phyloP scores from a whole-genome alignment of 1,140 invertebrate species.

The Arctopsyche grandis region DNA sequence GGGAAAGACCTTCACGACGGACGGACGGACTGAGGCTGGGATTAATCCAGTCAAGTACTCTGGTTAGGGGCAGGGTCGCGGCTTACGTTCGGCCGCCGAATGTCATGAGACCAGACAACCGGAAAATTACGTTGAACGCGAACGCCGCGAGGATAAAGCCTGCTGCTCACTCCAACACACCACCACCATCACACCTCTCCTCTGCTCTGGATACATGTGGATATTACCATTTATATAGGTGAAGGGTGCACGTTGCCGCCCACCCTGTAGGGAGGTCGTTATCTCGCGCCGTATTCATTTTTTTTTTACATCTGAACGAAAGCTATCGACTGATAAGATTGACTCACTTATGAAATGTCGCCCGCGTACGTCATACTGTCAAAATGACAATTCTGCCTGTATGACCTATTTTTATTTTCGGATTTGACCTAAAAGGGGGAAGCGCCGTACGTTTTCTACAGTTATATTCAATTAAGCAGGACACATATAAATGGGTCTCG shows the following conservation, averaged over 20 bases:
- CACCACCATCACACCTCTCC: neutral
- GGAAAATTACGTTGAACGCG: constrained; percentile 55
- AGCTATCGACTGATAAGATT: constrained; percentile 31
- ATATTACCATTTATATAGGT: constrained; percentile 55
- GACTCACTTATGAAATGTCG: neutral
- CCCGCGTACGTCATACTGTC: neutral
- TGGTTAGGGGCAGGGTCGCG: constrained; percentile 25
- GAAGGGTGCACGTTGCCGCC: constrained; percentile 30
- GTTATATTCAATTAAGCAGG: no score
- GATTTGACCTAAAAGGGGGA: no score
- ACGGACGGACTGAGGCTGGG: neutral
- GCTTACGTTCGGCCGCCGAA: constrained; percentile 51
- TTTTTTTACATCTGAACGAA: neutral
- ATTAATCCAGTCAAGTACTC: constrained; percentile 41
- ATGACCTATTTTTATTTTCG: no score
- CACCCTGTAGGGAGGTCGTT: constrained; percentile 10
- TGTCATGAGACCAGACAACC: constrained; percentile 55
- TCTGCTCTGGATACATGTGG: constrained; percentile 51
- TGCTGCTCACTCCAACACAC: constrained; percentile 34
- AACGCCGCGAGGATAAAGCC: constrained; percentile 52
- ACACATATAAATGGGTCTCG: no score
- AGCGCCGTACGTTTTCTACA: no score
- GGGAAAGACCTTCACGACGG: constrained; percentile 1
- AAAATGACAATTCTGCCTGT: no score
- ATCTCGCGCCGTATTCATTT: neutral